These are phyloP conservation scores for Verasper variegatus DNA, from an alignment of 2,113 vertebrate species.

Conservation along the genomic window DNA sequence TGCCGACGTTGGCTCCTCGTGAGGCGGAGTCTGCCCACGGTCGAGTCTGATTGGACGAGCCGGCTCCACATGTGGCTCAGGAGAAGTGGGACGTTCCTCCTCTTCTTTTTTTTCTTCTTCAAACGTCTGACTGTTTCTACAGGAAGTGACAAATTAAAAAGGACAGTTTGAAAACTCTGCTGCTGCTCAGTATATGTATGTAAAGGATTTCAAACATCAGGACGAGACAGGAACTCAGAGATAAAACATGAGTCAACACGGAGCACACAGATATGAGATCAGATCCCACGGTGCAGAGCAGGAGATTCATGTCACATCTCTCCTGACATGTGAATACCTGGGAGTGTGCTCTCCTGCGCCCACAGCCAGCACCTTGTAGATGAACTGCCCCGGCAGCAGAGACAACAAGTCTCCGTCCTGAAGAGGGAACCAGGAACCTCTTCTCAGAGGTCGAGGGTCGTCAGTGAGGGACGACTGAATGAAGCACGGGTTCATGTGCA, in stretches of 20 bases:
- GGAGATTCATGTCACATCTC: neutral
- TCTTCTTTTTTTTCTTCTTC: constrained; percentile 37
- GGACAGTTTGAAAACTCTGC: neutral
- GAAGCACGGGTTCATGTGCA: constrained; percentile 88
- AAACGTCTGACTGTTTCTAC: constrained; percentile 67
- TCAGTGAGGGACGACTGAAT: constrained; percentile 73
- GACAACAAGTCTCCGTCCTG: constrained; percentile 84
- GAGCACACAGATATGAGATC: no score
- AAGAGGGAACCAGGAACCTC: constrained; percentile 80
- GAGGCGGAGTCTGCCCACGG: neutral
- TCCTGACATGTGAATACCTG: constrained; percentile 58
- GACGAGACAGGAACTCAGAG: no score
- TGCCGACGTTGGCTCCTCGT: neutral
- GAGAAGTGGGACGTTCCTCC: constrained; percentile 9
- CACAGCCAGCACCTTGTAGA: constrained; percentile 79
- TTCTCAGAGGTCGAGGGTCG: constrained; percentile 79
- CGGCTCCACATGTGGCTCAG: neutral
- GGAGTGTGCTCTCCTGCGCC: constrained; percentile 33
- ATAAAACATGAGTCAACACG: no score
- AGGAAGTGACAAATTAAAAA: neutral
- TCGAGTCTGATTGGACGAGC: neutral
- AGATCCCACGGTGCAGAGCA: no score
- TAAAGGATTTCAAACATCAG: no score
- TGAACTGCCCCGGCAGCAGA: constrained; percentile 83
- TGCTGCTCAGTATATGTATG: no score